Base-by-base conservation (phyloP, 1,140 invertebrate genomes). In the Nephila pilipes region DNA sequence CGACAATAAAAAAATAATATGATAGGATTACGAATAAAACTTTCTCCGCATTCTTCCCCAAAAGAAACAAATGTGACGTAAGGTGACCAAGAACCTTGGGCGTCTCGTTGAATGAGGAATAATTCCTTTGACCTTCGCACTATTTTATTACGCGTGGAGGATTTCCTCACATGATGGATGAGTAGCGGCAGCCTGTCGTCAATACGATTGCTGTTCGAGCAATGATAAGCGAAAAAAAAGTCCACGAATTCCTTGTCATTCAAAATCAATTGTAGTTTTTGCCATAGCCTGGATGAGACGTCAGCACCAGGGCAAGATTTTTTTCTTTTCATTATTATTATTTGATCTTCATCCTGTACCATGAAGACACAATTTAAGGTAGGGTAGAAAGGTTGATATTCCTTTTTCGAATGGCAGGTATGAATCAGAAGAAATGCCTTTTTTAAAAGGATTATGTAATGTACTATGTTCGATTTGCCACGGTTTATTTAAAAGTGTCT, bases 101-200 rank as follows among this genome's bases (percentile, higher is more conserved):
- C 63, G 91, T 79, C 85, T 93, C 58, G 83, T 60, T 93, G 91
- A 93, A 93, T 75, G 22, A 87, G 91, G 60, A 93, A 87, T 93
- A 93, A 87, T 93, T 93, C 63, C 32, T 93, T 87, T 92, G 83
- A 92, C 91, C 91, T 87, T 93, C 91, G 91, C 91, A 93, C 91
- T 93, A 93, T 93, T 87, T 93, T 93, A 93, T 81, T 93, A 83
- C 91, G 91, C 91, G 91, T 93, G 91, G 91, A 87, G 38, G 91
- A 93, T 93, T 93, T 93, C 91, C 60, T 87, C 63, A 93, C 29
- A 93, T 93, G 91, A 93, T 93, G 91, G 91, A 93, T 93, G 91
- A 87, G 91, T n/a, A 58, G 54, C 91, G 69, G 83, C 85, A 80
- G 29, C 63, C 46, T 93, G 91, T 93, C 83, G 91, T 93, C 91